A percentile compares a stretch with the other conserved stretches of the same genome.
phyloP scores from a whole-genome alignment of 2,888 invertebrate species.

The Trachelus tabidus region DNA sequence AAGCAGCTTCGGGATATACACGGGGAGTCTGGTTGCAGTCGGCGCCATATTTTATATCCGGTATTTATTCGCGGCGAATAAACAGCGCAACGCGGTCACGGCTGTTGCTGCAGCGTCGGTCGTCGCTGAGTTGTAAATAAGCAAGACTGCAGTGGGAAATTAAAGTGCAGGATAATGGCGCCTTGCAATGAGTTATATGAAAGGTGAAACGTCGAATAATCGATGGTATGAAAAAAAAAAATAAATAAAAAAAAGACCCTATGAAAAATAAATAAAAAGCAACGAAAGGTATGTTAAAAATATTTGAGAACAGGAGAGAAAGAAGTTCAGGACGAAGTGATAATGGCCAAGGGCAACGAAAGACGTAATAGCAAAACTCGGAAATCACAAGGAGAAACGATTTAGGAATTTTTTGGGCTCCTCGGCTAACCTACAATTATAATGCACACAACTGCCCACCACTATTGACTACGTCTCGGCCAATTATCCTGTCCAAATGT shows the following conservation, averaged over 20 bases:
- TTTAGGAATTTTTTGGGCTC: conserved; percentile 39
- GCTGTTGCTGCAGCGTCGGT: background rate
- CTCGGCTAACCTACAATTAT: conserved; percentile 44
- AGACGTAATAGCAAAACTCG: conserved; percentile 19
- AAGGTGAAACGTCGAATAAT: background rate
- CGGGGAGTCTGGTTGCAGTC: background rate
- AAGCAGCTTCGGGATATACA: background rate
- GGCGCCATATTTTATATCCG: conserved; percentile 2
- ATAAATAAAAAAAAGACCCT: background rate
- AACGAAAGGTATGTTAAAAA: background rate
- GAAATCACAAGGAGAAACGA: conserved; percentile 33
- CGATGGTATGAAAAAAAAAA: background rate
- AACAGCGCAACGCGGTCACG: conserved; percentile 1
- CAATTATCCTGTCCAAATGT: conserved; percentile 55
- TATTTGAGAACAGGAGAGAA: background rate
- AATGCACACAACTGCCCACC: conserved; percentile 44
- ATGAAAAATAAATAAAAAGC: background rate
- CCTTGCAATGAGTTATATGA: background rate
- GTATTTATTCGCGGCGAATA: conserved; percentile 2
- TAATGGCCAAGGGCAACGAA: background rate
- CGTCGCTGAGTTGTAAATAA: background rate
- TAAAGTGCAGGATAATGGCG: background rate
- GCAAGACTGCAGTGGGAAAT: background rate
- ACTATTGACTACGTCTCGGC: conserved; percentile 31
- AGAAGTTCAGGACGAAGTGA: background rate